phyloP scores from a whole-genome alignment of 2,797 vertebrate species.

The Rhincodon typus region DNA sequence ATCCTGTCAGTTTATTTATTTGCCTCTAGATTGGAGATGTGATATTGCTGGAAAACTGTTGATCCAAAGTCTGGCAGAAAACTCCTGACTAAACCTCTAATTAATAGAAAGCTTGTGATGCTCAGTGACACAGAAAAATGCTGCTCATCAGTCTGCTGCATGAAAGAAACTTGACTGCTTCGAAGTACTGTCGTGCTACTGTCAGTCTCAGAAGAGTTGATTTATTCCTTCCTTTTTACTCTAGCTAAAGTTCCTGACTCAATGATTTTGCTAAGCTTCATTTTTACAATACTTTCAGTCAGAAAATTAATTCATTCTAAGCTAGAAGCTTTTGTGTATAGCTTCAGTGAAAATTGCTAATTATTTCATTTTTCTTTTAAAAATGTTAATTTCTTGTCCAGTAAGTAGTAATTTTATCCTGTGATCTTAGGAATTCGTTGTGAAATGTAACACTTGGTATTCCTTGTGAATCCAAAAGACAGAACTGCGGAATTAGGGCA shows the following conservation, averaged over 20 bases:
- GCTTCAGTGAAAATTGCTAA: neutral
- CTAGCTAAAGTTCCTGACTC: neutral
- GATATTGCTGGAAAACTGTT: neutral
- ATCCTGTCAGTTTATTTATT: neutral
- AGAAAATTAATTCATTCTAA: neutral
- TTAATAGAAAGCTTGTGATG: neutral
- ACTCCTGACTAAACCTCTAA: neutral
- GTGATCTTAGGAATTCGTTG: neutral
- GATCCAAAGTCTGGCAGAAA: too few species aligned
- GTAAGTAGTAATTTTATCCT: neutral
- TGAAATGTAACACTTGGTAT: neutral
- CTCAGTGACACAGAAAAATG: neutral
- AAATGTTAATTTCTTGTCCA: neutral
- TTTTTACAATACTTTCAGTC: neutral
- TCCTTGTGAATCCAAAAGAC: neutral
- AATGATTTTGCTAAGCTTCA: neutral
- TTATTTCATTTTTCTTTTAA: neutral
- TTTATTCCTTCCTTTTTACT: neutral
- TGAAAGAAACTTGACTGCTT: neutral
- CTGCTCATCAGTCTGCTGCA: neutral
- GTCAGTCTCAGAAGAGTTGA: neutral
- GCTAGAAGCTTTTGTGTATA: neutral
- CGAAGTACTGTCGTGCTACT: neutral
- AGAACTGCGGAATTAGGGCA: too few species aligned
- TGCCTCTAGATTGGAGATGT: neutral